Conservation (phyloP, 2,797 vertebrate genomes). For the Ptychobarbus kaznakovi region DNA sequence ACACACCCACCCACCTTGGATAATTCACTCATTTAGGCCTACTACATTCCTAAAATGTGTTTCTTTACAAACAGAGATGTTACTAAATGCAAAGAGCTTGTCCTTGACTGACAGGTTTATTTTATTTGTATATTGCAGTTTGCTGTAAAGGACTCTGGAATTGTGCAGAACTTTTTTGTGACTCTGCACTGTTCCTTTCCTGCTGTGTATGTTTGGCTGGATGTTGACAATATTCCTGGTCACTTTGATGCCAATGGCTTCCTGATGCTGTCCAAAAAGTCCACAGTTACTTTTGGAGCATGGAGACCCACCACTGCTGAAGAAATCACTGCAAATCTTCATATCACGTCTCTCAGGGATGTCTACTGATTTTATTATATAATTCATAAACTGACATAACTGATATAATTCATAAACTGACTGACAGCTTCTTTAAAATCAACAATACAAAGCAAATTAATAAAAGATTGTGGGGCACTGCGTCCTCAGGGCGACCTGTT, state of each 20-base stretch:
- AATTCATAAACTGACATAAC: too few relatives aligned
- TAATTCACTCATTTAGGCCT: neutral
- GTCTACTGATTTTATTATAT: constrained; percentile 81
- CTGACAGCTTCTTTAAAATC: neutral
- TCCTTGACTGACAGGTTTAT: constrained; percentile 1
- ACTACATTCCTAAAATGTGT: neutral
- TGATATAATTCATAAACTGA: too few relatives aligned
- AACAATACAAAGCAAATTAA: neutral
- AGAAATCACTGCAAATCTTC: constrained; percentile 80
- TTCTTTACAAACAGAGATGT: neutral
- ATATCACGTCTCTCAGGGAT: constrained; percentile 83
- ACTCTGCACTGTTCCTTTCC: constrained; percentile 79
- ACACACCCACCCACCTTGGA: neutral
- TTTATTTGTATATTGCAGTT: constrained; percentile 73
- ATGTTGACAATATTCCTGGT: constrained; percentile 85
- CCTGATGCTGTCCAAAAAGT: constrained; percentile 82
- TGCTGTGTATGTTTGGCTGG: constrained; percentile 90
- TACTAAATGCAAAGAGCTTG: neutral
- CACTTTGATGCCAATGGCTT: constrained; percentile 93
- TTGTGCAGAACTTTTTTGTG: constrained; percentile 69
- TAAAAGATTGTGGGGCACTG: neutral
- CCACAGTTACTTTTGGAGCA: constrained; percentile 78
- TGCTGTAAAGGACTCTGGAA: constrained; percentile 71
- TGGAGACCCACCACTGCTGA: constrained; percentile 78
- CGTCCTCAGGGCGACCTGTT: too few relatives aligned